phyloP scores from a whole-genome alignment of 2,888 invertebrate species.

The Dolichomitus sp. region DNA sequence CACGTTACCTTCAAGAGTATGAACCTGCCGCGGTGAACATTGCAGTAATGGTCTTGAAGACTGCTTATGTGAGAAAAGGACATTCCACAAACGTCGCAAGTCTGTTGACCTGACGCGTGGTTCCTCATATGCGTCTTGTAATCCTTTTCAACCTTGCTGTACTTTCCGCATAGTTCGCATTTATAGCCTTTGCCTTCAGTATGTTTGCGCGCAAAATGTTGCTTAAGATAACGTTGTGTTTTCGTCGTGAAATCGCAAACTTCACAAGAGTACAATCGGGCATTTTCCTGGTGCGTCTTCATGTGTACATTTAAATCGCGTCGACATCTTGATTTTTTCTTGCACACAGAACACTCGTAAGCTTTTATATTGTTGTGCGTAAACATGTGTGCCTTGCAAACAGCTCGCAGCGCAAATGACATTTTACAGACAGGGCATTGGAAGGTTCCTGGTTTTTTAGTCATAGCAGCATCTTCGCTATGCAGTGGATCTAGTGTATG shows the following conservation, averaged over 20 bases:
- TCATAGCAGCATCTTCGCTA: neutral
- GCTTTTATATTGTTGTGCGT: neutral
- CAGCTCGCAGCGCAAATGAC: neutral
- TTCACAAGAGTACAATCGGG: neutral
- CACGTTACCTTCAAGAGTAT: constrained; percentile 52
- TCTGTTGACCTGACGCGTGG: constrained; percentile 50
- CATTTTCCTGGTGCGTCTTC: neutral
- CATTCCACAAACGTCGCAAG: constrained; percentile 56
- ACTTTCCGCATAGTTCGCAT: constrained; percentile 55
- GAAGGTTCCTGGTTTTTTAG: too few relatives aligned
- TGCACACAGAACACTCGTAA: neutral
- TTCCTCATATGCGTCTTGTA: constrained; percentile 51
- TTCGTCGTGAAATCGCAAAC: constrained; percentile 19
- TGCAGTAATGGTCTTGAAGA: constrained; percentile 51
- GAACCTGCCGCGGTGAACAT: constrained; percentile 42
- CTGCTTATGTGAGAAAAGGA: constrained; percentile 49
- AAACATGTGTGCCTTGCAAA: neutral
- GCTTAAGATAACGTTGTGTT: constrained; percentile 44
- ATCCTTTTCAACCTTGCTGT: constrained; percentile 49
- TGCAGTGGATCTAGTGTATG: neutral
- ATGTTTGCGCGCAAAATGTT: constrained; percentile 56
- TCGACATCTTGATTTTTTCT: neutral
- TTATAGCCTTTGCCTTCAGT: constrained; percentile 39
- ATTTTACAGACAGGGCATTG: neutral
- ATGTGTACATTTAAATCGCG: neutral